Conservation (phyloP, 2,797 vertebrate species). For the Zenarchopterus dispar region DNA sequence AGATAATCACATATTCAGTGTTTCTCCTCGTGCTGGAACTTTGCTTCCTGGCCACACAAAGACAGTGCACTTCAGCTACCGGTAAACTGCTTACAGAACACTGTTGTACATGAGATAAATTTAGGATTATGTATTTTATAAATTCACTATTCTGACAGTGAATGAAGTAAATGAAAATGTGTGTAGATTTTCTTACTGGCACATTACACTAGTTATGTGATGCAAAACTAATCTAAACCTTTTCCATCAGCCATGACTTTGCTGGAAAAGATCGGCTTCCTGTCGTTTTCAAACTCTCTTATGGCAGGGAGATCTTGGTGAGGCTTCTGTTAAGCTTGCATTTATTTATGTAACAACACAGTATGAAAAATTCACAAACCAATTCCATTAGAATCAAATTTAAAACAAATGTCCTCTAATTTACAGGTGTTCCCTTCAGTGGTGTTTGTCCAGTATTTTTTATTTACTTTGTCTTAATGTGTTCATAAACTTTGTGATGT, state of each 20-base stretch:
- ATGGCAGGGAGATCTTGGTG: conserved; percentile 93
- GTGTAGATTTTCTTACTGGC: not conserved
- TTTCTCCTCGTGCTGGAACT: conserved; percentile 86
- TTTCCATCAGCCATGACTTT: conserved; percentile 85
- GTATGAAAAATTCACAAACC: not conserved
- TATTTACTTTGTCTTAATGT: not conserved
- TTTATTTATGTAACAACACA: not conserved
- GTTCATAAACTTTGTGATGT: not conserved
- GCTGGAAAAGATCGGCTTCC: conserved; percentile 85
- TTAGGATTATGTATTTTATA: too few relatives aligned
- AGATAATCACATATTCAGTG: conserved; percentile 86
- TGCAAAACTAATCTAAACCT: not conserved
- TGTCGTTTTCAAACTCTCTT: conserved; percentile 90
- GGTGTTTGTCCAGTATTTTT: not conserved
- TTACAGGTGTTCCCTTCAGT: not conserved
- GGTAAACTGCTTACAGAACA: conserved; percentile 73
- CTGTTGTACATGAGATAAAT: too few relatives aligned
- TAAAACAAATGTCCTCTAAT: not conserved
- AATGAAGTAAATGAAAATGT: too few relatives aligned
- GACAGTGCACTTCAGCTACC: conserved; percentile 87
- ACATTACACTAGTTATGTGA: not conserved
- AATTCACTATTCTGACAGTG: too few relatives aligned
- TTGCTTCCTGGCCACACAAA: conserved; percentile 86
- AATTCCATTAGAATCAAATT: not conserved
- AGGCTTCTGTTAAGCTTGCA: conserved; percentile 45